Evolutionary conservation across 2,797 vertebrate genomes (phyloP).

Genomic region (Phoebastria nigripes): DNA sequence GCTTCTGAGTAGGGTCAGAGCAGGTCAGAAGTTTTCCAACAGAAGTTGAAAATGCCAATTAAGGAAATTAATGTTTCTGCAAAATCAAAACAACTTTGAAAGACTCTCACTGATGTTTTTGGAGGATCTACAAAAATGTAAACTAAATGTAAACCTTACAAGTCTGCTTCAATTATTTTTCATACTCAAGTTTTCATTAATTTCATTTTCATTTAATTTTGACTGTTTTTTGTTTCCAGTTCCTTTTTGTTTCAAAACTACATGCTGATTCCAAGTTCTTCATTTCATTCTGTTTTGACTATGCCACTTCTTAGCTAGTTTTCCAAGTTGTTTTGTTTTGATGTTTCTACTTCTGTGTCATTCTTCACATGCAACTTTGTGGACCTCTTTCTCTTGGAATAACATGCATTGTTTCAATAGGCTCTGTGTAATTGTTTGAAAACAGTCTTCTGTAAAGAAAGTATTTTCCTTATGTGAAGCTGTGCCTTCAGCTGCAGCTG

Average conservation of each 20-base stretch:
- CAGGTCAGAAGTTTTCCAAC: background rate
- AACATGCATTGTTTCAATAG: background rate
- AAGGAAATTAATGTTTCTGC: background rate
- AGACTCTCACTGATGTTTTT: background rate
- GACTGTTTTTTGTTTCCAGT: background rate
- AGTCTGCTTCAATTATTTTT: background rate
- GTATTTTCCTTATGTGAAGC: background rate
- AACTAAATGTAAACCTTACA: background rate
- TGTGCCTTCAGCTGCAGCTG: background rate
- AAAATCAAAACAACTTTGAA: background rate
- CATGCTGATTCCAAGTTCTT: background rate
- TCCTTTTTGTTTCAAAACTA: background rate
- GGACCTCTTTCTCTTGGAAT: background rate
- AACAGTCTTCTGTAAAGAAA: background rate
- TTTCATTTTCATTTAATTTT: background rate
- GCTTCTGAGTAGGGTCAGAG: background rate
- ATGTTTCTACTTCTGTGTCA: background rate
- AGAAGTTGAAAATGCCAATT: background rate
- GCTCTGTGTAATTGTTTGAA: background rate
- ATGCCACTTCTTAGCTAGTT: background rate
- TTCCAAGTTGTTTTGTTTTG: background rate
- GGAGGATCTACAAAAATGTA: background rate
- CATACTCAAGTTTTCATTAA: background rate
- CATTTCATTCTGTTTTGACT: background rate
- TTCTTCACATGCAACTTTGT: background rate